Evolutionary conservation across 2,797 vertebrate species (phyloP).

Genomic region (Pelochelys cantorii): DNA sequence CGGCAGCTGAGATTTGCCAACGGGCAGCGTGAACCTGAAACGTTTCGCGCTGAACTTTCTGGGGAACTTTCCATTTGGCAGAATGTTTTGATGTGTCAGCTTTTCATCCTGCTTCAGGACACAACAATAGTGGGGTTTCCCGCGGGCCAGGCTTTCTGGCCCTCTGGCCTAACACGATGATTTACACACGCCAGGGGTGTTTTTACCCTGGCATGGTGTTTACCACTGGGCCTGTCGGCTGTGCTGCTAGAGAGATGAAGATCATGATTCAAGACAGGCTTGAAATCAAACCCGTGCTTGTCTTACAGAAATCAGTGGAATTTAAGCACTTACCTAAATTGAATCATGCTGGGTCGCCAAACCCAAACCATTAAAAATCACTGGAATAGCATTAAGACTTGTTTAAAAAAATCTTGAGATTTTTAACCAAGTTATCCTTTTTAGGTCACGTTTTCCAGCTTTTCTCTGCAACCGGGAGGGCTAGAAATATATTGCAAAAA

Average conservation of each 20-base stretch:
- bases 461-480: neutral
- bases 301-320: neutral
- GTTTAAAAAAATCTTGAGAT: neutral
- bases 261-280: neutral
- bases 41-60: neutral
- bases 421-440: neutral
- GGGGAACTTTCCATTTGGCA: neutral
- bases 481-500: too few relatives aligned
- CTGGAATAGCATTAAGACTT: neutral
- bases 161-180: neutral
- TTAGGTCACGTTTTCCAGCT: neutral
- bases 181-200: neutral
- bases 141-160: neutral
- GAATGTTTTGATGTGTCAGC: neutral
- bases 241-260: neutral
- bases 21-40: too few relatives aligned
- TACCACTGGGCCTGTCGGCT: neutral
- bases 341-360: neutral
- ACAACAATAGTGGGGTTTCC: neutral
- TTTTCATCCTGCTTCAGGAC: neutral
- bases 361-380: neutral
- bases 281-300: neutral
- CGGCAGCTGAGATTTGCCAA: neutral
- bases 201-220: neutral
- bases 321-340: neutral